Percentiles rank a stretch among this genome's conserved stretches.
Evolutionary conservation across 2,888 invertebrate species (phyloP).

Genomic region (Tenthredo mesomela): DNA sequence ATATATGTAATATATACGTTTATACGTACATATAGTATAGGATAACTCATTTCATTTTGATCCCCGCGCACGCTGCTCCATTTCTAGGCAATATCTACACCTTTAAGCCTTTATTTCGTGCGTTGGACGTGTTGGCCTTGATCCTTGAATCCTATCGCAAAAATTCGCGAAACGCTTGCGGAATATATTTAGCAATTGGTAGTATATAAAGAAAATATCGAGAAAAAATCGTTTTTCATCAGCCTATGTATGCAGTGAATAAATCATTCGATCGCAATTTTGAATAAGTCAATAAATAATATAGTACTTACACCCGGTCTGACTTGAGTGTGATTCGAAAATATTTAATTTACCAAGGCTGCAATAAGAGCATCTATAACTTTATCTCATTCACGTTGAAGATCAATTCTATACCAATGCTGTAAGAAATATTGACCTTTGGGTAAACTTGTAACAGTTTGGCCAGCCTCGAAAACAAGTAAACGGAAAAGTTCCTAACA

Average conservation of each 20-base stretch:
- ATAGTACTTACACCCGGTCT: background rate
- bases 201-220: background rate
- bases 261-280: background rate
- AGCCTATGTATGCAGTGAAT: background rate
- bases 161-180: background rate
- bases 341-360: background rate
- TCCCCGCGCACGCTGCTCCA: constrained; percentile 31
- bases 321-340: no score
- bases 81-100: background rate
- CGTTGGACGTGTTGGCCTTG: background rate
- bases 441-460: background rate
- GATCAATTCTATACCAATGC: background rate
- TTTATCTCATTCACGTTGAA: background rate
- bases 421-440: background rate
- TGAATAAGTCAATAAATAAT: background rate
- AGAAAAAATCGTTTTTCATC: background rate
- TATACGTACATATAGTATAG: background rate
- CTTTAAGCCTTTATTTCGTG: constrained; percentile 13
- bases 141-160: background rate
- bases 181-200: background rate
- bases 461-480: background rate
- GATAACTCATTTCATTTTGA: constrained; percentile 34
- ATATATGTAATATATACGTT: background rate
- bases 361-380: background rate
- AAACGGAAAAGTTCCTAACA: constrained; percentile 18